Conservation (phyloP, 2,888 invertebrate genomes). For the Chrysolina haemoptera region DNA sequence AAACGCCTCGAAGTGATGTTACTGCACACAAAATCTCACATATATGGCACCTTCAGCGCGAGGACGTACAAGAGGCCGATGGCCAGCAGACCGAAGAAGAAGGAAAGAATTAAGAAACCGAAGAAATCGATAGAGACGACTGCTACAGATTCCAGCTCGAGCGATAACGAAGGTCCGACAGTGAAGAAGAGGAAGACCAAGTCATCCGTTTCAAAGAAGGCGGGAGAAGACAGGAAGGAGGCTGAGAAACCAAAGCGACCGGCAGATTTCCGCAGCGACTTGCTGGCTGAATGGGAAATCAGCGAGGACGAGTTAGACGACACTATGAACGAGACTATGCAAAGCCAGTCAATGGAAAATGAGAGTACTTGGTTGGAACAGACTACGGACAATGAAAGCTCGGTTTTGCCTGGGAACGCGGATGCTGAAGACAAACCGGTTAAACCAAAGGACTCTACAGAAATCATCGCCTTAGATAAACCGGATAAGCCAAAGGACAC, state of each 20-base stretch:
- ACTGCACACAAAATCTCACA: slow-evolving; percentile 81
- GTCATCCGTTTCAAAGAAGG: slow-evolving; percentile 68
- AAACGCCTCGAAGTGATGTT: slow-evolving; percentile 82
- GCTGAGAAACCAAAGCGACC: slow-evolving; percentile 64
- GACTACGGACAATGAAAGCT: slow-evolving; percentile 2
- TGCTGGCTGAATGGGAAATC: slow-evolving; percentile 86
- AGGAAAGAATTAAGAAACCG: slow-evolving; percentile 40
- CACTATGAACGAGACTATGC: slow-evolving; percentile 23
- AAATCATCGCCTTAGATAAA: background rate
- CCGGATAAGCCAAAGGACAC: background rate
- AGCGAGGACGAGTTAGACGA: slow-evolving; percentile 61
- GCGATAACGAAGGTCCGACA: slow-evolving; percentile 42
- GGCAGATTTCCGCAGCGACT: slow-evolving; percentile 77
- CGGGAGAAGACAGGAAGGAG: slow-evolving; percentile 36
- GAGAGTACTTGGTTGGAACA: background rate
- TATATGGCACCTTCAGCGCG: slow-evolving; percentile 67
- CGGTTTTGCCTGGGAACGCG: background rate
- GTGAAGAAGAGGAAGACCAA: slow-evolving; percentile 54
- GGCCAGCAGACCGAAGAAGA: slow-evolving; percentile 33
- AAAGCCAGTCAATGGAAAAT: background rate
- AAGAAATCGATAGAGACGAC: slow-evolving; percentile 21
- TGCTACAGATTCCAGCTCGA: slow-evolving; percentile 43
- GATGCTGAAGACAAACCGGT: background rate
- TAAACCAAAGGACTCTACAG: too few species aligned
- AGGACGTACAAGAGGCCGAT: slow-evolving; percentile 50